Evolutionary conservation across 2,888 invertebrate species (phyloP).

Genomic region (Digitonthophagus gazella): DNA sequence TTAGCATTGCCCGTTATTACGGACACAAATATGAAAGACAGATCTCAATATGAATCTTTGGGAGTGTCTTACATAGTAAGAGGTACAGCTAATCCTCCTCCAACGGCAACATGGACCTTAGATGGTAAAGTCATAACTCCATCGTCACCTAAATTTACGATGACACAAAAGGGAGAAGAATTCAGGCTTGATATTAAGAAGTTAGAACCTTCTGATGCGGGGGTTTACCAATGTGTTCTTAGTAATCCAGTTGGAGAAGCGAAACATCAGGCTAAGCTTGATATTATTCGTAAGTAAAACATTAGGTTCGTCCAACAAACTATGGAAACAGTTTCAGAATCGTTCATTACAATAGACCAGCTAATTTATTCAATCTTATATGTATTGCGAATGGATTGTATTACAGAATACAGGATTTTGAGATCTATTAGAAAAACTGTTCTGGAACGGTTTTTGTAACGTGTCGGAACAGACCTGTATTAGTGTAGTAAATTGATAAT

Average conservation of each 20-base stretch:
- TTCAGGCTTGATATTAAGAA: constrained; percentile 73
- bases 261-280: constrained; percentile 68
- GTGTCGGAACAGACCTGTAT: neutral
- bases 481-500: neutral
- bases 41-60: constrained; percentile 76
- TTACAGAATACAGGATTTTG: no score
- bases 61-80: constrained; percentile 76
- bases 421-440: no score
- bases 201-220: constrained; percentile 71
- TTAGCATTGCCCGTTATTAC: constrained; percentile 70
- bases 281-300: constrained; percentile 72
- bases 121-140: constrained; percentile 70
- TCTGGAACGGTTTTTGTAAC: no score
- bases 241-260: constrained; percentile 82
- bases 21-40: constrained; percentile 71
- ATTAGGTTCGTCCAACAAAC: no score
- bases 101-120: constrained; percentile 75
- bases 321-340: no score
- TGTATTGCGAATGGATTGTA: no score
- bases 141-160: constrained; percentile 56
- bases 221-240: constrained; percentile 77
- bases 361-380: no score
- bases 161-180: constrained; percentile 66
- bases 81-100: constrained; percentile 74
- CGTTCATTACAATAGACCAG: no score